A percentile compares a stretch with the other conserved stretches of the same genome.
Evolutionary conservation across 1,140 invertebrate species (phyloP).

Genomic region (Megathymus violae): DNA sequence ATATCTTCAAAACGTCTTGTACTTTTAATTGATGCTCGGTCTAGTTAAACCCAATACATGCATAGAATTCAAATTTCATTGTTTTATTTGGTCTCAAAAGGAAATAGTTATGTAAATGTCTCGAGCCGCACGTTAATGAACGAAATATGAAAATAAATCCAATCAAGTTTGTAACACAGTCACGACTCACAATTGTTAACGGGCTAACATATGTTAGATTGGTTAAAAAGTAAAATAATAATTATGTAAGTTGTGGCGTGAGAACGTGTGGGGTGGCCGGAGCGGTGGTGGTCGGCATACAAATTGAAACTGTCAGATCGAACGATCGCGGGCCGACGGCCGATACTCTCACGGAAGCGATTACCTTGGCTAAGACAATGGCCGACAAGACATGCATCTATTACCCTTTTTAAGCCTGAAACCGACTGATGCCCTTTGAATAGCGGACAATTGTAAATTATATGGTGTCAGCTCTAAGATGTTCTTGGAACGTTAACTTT

Average conservation of each 20-base stretch:
- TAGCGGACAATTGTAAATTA: slow-evolving; percentile 53
- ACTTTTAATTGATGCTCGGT: slow-evolving; percentile 20
- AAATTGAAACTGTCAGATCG: slow-evolving; percentile 78
- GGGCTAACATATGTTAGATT: slow-evolving; percentile 65
- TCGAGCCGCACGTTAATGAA: slow-evolving; percentile 35
- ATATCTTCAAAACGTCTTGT: slow-evolving; percentile 14
- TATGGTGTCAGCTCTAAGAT: slow-evolving; percentile 36
- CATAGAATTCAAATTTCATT: slow-evolving; percentile 30
- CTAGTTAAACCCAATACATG: slow-evolving; percentile 23
- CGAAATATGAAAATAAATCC: slow-evolving; percentile 41
- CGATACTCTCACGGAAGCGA: slow-evolving; percentile 76
- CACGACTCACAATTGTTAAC: slow-evolving; percentile 65
- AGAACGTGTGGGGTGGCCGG: slow-evolving; percentile 71
- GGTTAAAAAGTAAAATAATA: slow-evolving; percentile 75
- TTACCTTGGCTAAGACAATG: slow-evolving; percentile 75
- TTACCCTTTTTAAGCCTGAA: slow-evolving; percentile 73
- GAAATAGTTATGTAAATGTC: slow-evolving; percentile 44
- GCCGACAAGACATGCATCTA: slow-evolving; percentile 76
- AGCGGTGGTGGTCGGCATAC: slow-evolving; percentile 69
- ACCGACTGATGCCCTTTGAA: slow-evolving; percentile 62
- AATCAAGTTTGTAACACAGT: slow-evolving; percentile 60
- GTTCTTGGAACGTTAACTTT: not conserved
- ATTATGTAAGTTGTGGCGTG: slow-evolving; percentile 78
- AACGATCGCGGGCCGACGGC: slow-evolving; percentile 48
- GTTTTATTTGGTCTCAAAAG: slow-evolving; percentile 27